Conservation (phyloP, 2,888 invertebrate genomes). For the Lasioglossum oenotherae region DNA sequence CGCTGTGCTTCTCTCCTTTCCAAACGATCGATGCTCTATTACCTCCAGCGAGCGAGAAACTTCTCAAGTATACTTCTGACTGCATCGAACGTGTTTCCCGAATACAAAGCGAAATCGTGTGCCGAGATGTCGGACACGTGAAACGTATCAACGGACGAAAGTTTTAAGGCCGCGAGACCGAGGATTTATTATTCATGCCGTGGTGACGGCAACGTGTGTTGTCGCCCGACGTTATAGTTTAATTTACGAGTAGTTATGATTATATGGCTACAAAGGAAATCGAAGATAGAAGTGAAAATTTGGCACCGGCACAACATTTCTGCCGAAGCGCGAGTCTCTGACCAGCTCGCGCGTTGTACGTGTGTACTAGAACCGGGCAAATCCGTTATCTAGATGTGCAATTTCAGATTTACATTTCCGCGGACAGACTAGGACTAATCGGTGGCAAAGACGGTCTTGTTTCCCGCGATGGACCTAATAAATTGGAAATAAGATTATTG, state of each 20-base stretch:
- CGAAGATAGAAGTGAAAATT: slow-evolving; percentile 4
- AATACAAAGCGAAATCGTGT: background rate
- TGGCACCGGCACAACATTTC: background rate
- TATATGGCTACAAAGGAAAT: background rate
- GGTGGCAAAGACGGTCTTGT: background rate
- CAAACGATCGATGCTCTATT: background rate
- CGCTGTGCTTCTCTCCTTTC: background rate
- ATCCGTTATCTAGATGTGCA: background rate
- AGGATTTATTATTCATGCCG: background rate
- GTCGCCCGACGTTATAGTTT: background rate
- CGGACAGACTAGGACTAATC: background rate
- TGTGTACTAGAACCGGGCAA: background rate
- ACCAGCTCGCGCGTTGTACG: background rate
- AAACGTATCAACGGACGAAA: background rate
- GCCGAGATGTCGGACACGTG: background rate
- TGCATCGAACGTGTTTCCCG: background rate
- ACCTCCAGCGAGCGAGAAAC: background rate
- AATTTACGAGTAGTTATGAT: slow-evolving; percentile 6
- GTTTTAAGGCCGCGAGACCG: background rate
- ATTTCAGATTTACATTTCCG: background rate
- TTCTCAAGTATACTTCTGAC: background rate
- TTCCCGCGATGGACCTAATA: background rate
- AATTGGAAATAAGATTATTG: background rate
- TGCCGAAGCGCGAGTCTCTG: background rate
- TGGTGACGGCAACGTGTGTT: background rate